phyloP scores from a whole-genome alignment of 2,888 invertebrate species.

The Aethes cnicana region DNA sequence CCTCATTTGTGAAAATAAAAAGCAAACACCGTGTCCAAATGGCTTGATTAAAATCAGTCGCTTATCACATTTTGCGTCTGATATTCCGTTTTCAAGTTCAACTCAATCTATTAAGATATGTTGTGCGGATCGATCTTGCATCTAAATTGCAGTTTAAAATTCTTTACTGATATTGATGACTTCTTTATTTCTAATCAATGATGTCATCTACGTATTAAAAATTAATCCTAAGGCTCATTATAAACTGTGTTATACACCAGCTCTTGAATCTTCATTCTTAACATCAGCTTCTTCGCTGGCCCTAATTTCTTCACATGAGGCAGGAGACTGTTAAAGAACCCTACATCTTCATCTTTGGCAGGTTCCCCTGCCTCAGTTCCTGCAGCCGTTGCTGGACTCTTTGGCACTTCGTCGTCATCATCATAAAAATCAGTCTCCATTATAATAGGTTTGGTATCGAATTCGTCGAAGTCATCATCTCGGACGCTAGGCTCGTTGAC shows the following conservation, averaged over 20 bases:
- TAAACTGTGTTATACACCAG: conserved; percentile 76
- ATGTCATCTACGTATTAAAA: not conserved
- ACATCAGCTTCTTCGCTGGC: conserved; percentile 73
- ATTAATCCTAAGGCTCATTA: conserved; percentile 46
- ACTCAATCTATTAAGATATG: no score
- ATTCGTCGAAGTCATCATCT: conserved; percentile 76
- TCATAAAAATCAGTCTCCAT: conserved; percentile 76
- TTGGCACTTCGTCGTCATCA: conserved; percentile 68
- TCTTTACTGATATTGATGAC: no score
- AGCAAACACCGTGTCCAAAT: no score
- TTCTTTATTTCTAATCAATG: not conserved
- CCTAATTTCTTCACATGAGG: conserved; percentile 74
- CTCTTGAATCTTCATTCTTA: conserved; percentile 77
- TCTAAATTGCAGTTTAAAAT: no score
- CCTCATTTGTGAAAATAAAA: no score
- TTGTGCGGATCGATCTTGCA: no score
- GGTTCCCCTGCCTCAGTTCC: conserved; percentile 42
- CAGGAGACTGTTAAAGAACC: conserved; percentile 72
- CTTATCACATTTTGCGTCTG: no score
- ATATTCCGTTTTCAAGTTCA: no score
- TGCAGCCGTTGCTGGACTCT: conserved; percentile 38
- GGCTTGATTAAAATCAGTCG: no score
- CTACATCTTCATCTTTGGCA: conserved; percentile 71
- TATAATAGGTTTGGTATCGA: conserved; percentile 73
- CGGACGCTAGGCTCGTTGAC: conserved; percentile 46